phyloP scores from a whole-genome alignment of 2,113 vertebrate genomes.

The Nycticorax nycticorax region DNA sequence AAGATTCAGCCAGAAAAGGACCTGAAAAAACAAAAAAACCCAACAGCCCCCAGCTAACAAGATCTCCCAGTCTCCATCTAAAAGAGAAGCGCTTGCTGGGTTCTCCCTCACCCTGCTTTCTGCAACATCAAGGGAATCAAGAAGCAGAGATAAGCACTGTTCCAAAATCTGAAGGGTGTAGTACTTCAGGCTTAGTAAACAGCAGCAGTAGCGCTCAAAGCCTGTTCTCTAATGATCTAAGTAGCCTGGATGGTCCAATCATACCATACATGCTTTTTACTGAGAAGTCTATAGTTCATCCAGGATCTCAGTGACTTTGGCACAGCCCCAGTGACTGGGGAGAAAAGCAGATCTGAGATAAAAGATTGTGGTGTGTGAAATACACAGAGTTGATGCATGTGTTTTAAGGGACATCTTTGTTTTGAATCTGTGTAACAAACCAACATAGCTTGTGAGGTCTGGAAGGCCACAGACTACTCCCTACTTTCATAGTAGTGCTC shows the following conservation, averaged over 20 bases:
- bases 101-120: background rate
- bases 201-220: background rate
- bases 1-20: background rate
- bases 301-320: background rate
- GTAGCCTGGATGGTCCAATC: background rate
- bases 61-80: background rate
- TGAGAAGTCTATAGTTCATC: background rate
- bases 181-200: background rate
- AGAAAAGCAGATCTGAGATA: background rate
- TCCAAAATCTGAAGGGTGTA: background rate
- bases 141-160: background rate
- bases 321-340: background rate
- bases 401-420: constrained; percentile 26
- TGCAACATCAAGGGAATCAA: background rate
- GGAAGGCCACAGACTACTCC: constrained; percentile 26
- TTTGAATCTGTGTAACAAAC: constrained; percentile 29
- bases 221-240: background rate
- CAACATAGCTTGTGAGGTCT: constrained; percentile 28
- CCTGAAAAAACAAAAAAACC: background rate
- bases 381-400: background rate
- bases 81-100: background rate
- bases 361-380: background rate
- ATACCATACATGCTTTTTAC: background rate
- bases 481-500: constrained; percentile 30
- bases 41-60: background rate